These are phyloP conservation scores for Dugesia japonica DNA, from an alignment of 2,888 invertebrate species.

Conservation along the genomic window DNA sequence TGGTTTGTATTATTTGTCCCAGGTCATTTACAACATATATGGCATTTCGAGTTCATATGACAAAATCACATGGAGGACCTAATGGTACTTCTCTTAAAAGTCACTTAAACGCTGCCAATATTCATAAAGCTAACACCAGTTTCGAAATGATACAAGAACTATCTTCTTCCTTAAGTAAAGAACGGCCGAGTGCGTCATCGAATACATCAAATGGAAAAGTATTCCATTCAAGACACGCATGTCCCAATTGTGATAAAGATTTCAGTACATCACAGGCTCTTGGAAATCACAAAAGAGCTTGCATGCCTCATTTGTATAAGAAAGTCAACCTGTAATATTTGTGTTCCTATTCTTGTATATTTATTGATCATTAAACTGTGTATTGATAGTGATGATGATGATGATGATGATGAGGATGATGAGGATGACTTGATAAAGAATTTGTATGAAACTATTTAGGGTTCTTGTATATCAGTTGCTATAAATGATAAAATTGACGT, in stretches of 20 bases:
- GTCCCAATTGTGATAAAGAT: constrained; percentile 21
- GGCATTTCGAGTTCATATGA: constrained; percentile 20
- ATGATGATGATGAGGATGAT: no score
- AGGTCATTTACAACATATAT: constrained; percentile 4
- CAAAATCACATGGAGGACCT: background rate
- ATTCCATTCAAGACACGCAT: constrained; percentile 11
- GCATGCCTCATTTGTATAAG: constrained; percentile 17
- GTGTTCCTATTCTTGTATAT: constrained; percentile 13
- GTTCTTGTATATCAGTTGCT: no score
- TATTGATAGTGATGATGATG: no score
- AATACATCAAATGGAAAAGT: background rate
- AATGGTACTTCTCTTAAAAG: background rate
- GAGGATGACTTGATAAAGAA: no score
- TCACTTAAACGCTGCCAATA: background rate
- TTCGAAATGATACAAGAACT: constrained; percentile 9
- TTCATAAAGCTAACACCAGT: background rate
- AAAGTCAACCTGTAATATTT: constrained; percentile 10
- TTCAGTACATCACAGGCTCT: constrained; percentile 21
- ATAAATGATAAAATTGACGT: no score
- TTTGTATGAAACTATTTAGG: no score
- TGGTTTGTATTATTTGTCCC: constrained; percentile 21
- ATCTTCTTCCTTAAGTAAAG: background rate
- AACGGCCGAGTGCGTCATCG: background rate
- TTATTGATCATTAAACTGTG: background rate
- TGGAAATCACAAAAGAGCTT: constrained; percentile 22